A percentile compares a stretch with the other conserved stretches of the same genome.
These are phyloP conservation scores for Chrysoperla carnea DNA, from an alignment of 1,140 invertebrate species.

Conservation along the genomic window DNA sequence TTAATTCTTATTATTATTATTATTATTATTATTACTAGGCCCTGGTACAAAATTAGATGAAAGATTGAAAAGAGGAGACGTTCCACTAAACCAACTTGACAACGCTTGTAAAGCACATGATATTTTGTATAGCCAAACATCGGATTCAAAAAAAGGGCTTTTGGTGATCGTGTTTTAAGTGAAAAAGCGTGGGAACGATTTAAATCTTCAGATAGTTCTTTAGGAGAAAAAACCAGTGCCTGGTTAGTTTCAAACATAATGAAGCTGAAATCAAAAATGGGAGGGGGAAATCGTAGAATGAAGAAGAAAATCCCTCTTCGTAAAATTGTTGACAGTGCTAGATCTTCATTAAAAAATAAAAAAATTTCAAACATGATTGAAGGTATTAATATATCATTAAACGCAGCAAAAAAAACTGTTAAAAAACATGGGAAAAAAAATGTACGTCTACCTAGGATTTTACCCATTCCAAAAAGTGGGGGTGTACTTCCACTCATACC, in stretches of 20 bases:
- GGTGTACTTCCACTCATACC: slow-evolving; percentile 6
- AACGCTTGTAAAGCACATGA: slow-evolving; percentile 8
- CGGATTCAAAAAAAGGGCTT: not conserved
- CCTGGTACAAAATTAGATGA: slow-evolving; percentile 10
- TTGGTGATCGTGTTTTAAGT: not conserved
- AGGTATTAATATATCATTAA: too few species aligned
- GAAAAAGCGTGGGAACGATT: slow-evolving; percentile 16
- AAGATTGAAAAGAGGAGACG: slow-evolving; percentile 6
- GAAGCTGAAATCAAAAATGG: not conserved
- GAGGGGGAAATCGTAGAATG: not conserved
- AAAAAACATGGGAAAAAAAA: slow-evolving; percentile 1
- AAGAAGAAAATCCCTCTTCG: not conserved
- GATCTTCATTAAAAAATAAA: not conserved
- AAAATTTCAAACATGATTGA: not conserved
- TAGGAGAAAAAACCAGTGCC: slow-evolving; percentile 13
- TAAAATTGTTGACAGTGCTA: not conserved
- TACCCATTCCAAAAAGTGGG: slow-evolving; percentile 7
- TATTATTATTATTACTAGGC: slow-evolving; percentile 9
- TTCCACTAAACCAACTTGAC: slow-evolving; percentile 9
- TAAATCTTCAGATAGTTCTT: slow-evolving; percentile 14
- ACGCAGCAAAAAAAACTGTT: not conserved
- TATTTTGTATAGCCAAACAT: slow-evolving; percentile 1
- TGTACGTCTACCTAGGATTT: slow-evolving; percentile 3
- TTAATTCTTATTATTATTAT: not conserved
- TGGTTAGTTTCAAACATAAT: slow-evolving; percentile 1